Evolutionary conservation across 2,113 vertebrate species (phyloP), one percentile per base, ranked within the genome.

Genomic region (Ciconia stormi): DNA sequence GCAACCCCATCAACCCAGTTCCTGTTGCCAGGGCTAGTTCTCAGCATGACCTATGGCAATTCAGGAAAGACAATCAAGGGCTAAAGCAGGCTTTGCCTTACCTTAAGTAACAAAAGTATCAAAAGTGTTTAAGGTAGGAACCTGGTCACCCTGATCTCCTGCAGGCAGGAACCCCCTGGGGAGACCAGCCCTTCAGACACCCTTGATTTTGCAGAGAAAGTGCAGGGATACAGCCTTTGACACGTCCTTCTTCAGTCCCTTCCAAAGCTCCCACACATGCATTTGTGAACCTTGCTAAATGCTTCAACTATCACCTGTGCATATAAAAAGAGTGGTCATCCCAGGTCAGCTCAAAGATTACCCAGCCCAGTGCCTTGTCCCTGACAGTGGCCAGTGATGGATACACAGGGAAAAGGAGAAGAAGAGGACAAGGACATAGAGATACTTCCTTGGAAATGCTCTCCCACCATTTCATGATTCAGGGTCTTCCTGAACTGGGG

Each of bases 291-390:
- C 23, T 55, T 32, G 14, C 25, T 67, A 44, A 85, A 65, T n/a
- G 23, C 30, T 79, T 61, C 40, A 13, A 1, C 62, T 65, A n/a
- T 46, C 50, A 55, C 26, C 23, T 25, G 9, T 14, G 34, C 30
- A 16, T 46, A 32, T 21, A 70, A 83, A 58, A n/a, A 65, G 9
- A 50, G 25, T 7, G 11, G 26, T 46, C 38, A 77, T 20, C 34
- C 46, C 0, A 0, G 3, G 5, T 38, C 50, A 65, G 19, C 42
- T 23, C 26, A 85, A 62, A 63, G 53, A 38, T 61, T 65, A 69
- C 6, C 44, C 61, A 90, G 47, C 22, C 30, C 47, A 30, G 17
- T 17, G 34, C 36, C 65, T 62, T 38, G 22, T 55, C 38, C 10
- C 21, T 40, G 79, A 38, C 12, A 40, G 9, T 46, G 58, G 46